Percentiles rank a stretch among this genome's conserved stretches.
Conservation (phyloP, 2,797 vertebrate species). For the Oryzias sinensis region DNA sequence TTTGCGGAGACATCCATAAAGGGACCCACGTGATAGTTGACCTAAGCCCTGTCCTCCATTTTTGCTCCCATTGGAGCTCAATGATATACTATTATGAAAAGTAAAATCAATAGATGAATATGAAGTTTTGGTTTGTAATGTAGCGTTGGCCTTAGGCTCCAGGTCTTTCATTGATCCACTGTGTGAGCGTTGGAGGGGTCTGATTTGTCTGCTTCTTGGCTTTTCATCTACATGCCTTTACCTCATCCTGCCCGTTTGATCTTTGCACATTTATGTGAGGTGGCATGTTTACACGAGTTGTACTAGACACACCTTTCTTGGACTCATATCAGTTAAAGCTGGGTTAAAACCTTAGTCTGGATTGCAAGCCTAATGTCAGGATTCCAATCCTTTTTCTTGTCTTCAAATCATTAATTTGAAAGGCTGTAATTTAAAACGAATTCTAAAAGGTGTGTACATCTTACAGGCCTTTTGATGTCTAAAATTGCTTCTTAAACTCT, state of each 20-base stretch:
- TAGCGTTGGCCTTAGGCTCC: conserved; percentile 84
- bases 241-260: conserved; percentile 66
- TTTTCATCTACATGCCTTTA: conserved; percentile 66
- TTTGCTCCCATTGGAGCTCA: conserved; percentile 95
- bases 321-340: conserved; percentile 16
- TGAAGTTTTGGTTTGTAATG: conserved; percentile 96
- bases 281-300: conserved; percentile 57
- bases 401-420: no score
- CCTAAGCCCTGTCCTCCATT: conserved; percentile 87
- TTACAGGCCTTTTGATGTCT: no score
- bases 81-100: conserved; percentile 98
- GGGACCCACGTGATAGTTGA: conserved; percentile 87
- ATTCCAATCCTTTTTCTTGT: background rate
- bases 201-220: conserved; percentile 77
- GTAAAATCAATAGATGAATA: conserved; percentile 99
- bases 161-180: conserved; percentile 79
- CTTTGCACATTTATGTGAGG: conserved; percentile 61
- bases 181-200: conserved; percentile 64
- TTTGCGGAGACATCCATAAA: conserved; percentile 89
- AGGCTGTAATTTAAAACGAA: no score
- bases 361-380: conserved; percentile 4
- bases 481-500: no score
- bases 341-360: background rate
- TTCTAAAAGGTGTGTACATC: no score
- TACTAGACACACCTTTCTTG: conserved; percentile 25